Evolutionary conservation across 2,113 vertebrate species (phyloP).

Genomic region (Callipepla squamata): DNA sequence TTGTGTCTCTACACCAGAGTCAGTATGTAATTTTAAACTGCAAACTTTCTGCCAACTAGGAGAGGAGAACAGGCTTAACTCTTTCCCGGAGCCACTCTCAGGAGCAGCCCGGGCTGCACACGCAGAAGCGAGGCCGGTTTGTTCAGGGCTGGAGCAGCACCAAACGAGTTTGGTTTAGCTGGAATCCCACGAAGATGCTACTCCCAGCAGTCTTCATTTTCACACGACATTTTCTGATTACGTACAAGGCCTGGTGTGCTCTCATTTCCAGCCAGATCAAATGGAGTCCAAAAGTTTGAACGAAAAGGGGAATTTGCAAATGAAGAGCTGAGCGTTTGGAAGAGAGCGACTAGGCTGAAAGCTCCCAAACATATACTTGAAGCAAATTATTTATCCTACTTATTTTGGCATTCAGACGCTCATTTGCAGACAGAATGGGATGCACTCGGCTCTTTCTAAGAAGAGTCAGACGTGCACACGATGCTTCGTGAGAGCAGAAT

Average conservation of each 20-base stretch:
- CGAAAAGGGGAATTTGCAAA: conserved; percentile 33
- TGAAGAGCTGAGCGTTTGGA: neutral
- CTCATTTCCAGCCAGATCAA: conserved; percentile 17
- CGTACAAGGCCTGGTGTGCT: neutral
- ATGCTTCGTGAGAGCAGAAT: neutral
- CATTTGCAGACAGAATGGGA: neutral
- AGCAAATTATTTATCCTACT: conserved; percentile 25
- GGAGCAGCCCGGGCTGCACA: conserved; percentile 42
- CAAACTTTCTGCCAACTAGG: conserved; percentile 85
- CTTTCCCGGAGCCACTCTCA: conserved; percentile 74
- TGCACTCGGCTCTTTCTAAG: neutral
- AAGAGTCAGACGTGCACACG: neutral
- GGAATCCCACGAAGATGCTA: conserved; percentile 54
- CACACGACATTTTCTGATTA: conserved; percentile 57
- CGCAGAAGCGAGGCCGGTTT: neutral
- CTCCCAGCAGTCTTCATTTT: conserved; percentile 39
- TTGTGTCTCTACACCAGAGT: conserved; percentile 90
- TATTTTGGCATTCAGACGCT: neutral
- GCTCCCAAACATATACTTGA: fast-evolving
- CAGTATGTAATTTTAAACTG: conserved; percentile 91
- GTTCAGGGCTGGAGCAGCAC: conserved; percentile 31
- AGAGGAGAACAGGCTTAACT: conserved; percentile 81
- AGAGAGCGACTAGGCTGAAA: neutral
- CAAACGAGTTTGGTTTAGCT: neutral
- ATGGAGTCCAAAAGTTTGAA: conserved; percentile 6